phyloP scores from a whole-genome alignment of 2,888 invertebrate species.

The Ormyrus pomaceus region DNA sequence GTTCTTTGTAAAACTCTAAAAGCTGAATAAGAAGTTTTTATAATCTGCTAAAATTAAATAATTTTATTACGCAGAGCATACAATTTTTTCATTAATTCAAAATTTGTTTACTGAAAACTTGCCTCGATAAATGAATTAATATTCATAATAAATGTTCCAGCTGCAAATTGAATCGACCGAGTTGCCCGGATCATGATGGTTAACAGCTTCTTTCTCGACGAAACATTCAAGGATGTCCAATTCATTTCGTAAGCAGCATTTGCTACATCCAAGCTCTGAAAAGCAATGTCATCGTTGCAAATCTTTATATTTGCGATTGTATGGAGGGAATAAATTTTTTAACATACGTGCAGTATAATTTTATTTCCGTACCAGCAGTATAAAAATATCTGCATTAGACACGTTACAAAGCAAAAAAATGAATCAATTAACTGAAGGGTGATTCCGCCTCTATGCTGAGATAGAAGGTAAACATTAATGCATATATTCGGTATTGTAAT shows the following conservation, averaged over 20 bases:
- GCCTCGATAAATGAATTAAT: constrained; percentile 39
- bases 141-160: constrained; percentile 37
- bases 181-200: constrained; percentile 37
- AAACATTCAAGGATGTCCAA: constrained; percentile 19
- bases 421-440: constrained; percentile 19
- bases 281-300: too few relatives aligned
- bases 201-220: constrained; percentile 26
- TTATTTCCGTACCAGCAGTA: constrained; percentile 54
- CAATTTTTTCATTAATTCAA: neutral
- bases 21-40: constrained; percentile 37
- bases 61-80: neutral
- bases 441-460: constrained; percentile 20
- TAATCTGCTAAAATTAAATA: constrained; percentile 15
- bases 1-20: constrained; percentile 27
- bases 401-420: constrained; percentile 30
- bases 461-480: constrained; percentile 51
- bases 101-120: neutral
- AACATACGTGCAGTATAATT: constrained; percentile 43
- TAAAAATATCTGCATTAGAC: constrained; percentile 51
- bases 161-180: constrained; percentile 21
- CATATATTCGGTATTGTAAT: constrained; percentile 50
- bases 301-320: too few relatives aligned
- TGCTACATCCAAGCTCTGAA: constrained; percentile 38
- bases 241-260: constrained; percentile 27
- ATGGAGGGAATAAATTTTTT: too few relatives aligned